Conservation (phyloP, 2,797 vertebrate species). For the Chelonia mydas region DNA sequence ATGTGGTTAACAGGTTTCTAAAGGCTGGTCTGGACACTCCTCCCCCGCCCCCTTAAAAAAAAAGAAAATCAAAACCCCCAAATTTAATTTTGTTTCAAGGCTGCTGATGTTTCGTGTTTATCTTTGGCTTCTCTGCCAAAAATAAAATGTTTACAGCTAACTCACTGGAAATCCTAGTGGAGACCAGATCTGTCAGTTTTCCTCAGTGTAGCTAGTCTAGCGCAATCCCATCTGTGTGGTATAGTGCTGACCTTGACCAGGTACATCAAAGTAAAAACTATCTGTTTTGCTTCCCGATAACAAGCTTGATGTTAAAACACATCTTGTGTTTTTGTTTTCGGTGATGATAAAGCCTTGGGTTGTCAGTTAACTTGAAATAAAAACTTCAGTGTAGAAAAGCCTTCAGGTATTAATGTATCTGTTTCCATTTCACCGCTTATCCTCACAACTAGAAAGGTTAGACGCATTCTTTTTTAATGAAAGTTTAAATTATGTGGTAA, state of each 20-base stretch:
- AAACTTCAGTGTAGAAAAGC: background rate
- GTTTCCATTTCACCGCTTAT: background rate
- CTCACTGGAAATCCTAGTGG: background rate
- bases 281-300: background rate
- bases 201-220: background rate
- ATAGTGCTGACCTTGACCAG: background rate
- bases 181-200: background rate
- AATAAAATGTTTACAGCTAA: background rate
- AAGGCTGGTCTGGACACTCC: background rate
- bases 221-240: background rate
- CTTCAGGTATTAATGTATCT: background rate
- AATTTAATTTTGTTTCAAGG: background rate
- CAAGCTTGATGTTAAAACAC: background rate
- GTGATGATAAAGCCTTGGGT: background rate
- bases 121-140: background rate
- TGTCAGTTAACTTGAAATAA: background rate
- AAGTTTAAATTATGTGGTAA: background rate
- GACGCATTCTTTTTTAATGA: background rate
- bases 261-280: background rate
- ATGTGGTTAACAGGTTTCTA: background rate
- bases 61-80: no score
- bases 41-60: rapidly evolving
- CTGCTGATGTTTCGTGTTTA: background rate
- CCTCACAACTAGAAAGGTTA: background rate
- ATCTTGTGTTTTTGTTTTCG: background rate